Percentiles rank a stretch among this genome's conserved stretches.
phyloP scores from a whole-genome alignment of 2,113 vertebrate species.

The Pavo muticus region DNA sequence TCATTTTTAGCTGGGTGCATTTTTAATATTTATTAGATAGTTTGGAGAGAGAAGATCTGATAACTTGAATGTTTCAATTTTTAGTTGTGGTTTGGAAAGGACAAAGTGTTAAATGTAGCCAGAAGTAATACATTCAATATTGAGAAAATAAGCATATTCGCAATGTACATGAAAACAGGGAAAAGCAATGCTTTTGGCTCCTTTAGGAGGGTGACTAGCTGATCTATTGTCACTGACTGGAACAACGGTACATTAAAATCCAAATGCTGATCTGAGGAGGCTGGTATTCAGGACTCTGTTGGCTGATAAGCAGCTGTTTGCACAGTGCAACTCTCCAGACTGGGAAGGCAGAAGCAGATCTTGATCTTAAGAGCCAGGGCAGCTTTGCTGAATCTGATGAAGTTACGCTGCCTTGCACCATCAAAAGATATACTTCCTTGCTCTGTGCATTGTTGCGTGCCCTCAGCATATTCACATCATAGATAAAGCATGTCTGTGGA shows the following conservation, averaged over 20 bases:
- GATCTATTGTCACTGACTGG: background rate
- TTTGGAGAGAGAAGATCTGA: background rate
- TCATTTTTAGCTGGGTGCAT: background rate
- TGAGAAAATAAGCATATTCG: background rate
- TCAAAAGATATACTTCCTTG: background rate
- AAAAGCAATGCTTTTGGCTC: background rate
- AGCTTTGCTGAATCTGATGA: background rate
- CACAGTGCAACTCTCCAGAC: background rate
- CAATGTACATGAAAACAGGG: rapidly evolving
- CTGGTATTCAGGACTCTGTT: background rate
- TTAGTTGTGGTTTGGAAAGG: background rate
- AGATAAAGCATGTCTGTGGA: background rate
- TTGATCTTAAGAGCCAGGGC: background rate
- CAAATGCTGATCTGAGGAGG: background rate
- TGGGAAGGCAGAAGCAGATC: background rate
- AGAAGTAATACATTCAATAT: background rate
- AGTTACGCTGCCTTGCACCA: background rate
- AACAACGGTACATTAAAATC: background rate
- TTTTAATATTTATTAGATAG: background rate
- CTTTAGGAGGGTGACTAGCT: background rate
- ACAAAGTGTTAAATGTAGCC: background rate
- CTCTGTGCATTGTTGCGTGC: background rate
- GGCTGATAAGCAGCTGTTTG: background rate
- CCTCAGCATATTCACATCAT: background rate
- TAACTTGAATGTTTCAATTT: background rate